Conservation (phyloP, 2,888 invertebrate genomes). For the Pocota personata region DNA sequence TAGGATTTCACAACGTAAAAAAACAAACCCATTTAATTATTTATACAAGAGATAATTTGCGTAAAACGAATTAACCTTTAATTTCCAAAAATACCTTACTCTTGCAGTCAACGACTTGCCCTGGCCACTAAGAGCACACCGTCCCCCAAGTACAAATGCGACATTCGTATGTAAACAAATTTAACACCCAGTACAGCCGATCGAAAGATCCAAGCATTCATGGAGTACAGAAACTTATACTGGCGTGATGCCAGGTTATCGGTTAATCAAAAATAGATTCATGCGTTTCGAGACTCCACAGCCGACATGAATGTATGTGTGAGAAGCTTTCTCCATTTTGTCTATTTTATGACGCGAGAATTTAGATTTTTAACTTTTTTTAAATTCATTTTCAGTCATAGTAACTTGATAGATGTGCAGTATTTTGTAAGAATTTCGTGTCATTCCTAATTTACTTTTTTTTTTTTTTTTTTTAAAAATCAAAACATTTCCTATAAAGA, state of each 20-base stretch:
- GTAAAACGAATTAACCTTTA: slow-evolving; percentile 36
- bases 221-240: slow-evolving; percentile 50
- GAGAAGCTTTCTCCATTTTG: slow-evolving; percentile 52
- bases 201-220: slow-evolving; percentile 41
- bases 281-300: slow-evolving; percentile 58
- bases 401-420: slow-evolving; percentile 44
- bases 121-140: slow-evolving; percentile 9
- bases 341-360: slow-evolving; percentile 36
- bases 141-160: slow-evolving; percentile 40
- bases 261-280: slow-evolving; percentile 69
- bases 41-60: neutral
- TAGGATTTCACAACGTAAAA: neutral
- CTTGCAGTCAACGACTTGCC: slow-evolving; percentile 61
- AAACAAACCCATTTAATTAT: neutral
- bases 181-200: slow-evolving; percentile 28
- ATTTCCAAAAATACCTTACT: slow-evolving; percentile 47
- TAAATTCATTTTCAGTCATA: neutral
- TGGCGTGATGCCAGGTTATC: slow-evolving; percentile 66
- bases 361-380: slow-evolving; percentile 16
- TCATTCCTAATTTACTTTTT: neutral
- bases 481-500: neutral
- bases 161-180: slow-evolving; percentile 47
- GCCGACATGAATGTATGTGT: slow-evolving; percentile 1
- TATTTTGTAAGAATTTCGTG: slow-evolving; percentile 8
- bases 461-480: neutral